Evolutionary conservation across 2,888 invertebrate species (phyloP).

Genomic region (Spilosoma lubricipeda): DNA sequence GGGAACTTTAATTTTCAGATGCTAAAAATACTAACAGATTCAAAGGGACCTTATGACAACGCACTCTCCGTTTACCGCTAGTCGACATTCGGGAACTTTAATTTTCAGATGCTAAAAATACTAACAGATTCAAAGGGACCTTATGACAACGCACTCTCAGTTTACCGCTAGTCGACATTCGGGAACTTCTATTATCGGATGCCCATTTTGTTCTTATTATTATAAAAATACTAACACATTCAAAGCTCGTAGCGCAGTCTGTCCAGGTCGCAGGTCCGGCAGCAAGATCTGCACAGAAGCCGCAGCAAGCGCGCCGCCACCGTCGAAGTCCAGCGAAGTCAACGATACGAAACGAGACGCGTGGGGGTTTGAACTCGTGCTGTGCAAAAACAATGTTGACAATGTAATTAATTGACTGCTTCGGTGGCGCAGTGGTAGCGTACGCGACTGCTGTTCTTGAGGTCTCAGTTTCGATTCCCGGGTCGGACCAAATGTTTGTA

Average conservation of each 20-base stretch:
- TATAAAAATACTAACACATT: conserved; percentile 76
- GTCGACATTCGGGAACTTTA: not conserved
- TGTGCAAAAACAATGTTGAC: conserved; percentile 70
- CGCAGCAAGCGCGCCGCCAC: conserved; percentile 95
- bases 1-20: not conserved
- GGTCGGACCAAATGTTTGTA: too few relatives aligned
- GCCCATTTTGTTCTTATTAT: not conserved
- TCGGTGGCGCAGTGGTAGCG: too few relatives aligned
- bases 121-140: conserved; percentile 78
- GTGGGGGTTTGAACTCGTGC: conserved; percentile 94
- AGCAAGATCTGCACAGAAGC: conserved; percentile 95
- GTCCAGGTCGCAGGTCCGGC: conserved; percentile 91
- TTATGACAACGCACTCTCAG: not conserved
- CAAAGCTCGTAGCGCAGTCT: conserved; percentile 75
- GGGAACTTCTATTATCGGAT: not conserved
- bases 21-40: conserved; percentile 76
- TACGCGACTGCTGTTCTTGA: too few relatives aligned
- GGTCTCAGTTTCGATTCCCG: too few relatives aligned
- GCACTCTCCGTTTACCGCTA: not conserved
- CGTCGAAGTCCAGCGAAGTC: conserved; percentile 97
- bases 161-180: not conserved
- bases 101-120: conserved; percentile 20
- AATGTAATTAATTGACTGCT: too few relatives aligned
- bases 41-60: too few relatives aligned
- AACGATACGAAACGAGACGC: conserved; percentile 96